Conservation (phyloP, 2,888 invertebrate genomes). For the Steinernema scapterisci region DNA sequence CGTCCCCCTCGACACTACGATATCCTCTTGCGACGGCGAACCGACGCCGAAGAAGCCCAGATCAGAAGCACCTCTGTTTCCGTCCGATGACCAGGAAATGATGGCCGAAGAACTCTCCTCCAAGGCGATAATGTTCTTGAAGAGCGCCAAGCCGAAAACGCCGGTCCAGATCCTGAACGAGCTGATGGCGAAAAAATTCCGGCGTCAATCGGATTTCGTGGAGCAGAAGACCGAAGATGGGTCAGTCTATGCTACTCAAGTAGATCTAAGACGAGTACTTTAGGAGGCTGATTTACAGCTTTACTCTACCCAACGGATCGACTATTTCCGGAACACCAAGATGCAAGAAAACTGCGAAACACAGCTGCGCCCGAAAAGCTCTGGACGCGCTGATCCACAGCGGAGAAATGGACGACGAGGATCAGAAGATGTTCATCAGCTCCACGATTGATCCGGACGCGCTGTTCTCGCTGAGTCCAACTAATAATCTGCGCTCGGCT, state of each 20-base stretch:
- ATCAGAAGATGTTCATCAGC: not conserved
- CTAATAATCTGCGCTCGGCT: not conserved
- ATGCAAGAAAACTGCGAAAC: conserved; percentile 1
- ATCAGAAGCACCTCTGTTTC: not conserved
- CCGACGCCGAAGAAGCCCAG: not conserved
- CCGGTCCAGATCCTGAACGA: not conserved
- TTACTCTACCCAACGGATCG: not conserved
- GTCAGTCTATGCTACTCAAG: not conserved
- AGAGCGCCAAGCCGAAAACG: not conserved
- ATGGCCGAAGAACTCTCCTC: not conserved
- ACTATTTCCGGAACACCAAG: not conserved
- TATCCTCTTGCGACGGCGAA: not conserved
- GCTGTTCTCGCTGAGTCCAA: not conserved
- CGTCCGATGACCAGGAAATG: not conserved
- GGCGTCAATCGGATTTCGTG: not conserved
- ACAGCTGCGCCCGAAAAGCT: conserved; percentile 7
- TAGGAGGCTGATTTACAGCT: not conserved
- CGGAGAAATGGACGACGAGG: not conserved
- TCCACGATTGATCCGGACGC: too few species aligned
- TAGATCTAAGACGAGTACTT: not conserved
- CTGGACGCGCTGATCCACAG: not conserved
- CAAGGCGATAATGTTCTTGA: not conserved
- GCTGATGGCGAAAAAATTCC: not conserved
- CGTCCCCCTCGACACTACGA: not conserved
- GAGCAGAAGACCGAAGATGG: conserved; percentile 1